These are phyloP conservation scores for Aphrocallistes beatrix DNA, from an alignment of 37 sponge, comb jelly and placozoan species.

Conservation along the genomic window DNA sequence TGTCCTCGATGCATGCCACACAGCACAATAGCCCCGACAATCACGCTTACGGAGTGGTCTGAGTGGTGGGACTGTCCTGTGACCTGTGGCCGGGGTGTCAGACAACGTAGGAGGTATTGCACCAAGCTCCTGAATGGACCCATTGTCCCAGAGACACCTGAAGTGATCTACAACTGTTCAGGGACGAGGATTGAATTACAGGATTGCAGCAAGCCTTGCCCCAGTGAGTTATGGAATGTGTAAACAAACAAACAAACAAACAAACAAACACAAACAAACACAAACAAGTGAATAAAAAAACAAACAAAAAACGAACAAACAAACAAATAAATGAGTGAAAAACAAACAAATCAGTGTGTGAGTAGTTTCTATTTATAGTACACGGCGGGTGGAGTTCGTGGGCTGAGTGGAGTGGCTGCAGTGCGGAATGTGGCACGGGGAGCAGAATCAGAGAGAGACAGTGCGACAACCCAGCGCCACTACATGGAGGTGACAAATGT, in stretches of 20 bases:
- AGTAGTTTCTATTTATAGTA: not conserved
- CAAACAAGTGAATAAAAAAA: not conserved
- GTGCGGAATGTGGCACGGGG: constrained; percentile 30
- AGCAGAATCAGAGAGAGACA: not conserved
- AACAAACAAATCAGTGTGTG: not conserved
- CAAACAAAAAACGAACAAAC: not conserved
- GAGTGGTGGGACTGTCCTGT: constrained; percentile 46
- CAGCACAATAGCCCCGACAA: not conserved
- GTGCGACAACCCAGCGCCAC: constrained; percentile 19
- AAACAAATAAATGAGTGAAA: not conserved
- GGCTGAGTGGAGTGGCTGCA: constrained; percentile 24
- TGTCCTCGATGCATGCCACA: not conserved
- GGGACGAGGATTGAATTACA: not conserved
- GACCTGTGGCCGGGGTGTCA: constrained; percentile 31
- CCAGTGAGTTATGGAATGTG: not conserved
- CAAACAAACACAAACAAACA: not conserved
- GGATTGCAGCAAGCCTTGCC: not conserved
- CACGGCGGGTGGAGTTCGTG: not conserved
- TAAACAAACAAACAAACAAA: not conserved
- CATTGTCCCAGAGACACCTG: not conserved
- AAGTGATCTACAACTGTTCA: not conserved
- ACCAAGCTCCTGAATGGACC: not conserved
- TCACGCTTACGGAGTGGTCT: constrained; percentile 31
- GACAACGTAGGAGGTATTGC: constrained; percentile 24
- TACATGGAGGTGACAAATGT: constrained; percentile 48